phyloP scores from a whole-genome alignment of 2,888 invertebrate genomes.

The Acleris cristana region DNA sequence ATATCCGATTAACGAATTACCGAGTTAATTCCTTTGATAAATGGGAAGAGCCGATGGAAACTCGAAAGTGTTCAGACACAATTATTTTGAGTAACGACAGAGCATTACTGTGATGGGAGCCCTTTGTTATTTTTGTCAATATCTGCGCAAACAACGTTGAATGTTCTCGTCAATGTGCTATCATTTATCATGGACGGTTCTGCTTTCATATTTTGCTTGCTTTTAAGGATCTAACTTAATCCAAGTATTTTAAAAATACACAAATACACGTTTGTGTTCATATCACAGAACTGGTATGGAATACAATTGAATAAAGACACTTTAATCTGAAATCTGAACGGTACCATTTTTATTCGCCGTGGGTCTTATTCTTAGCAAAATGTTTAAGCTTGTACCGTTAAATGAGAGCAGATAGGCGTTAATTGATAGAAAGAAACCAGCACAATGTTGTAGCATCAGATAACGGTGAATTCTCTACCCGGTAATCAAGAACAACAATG shows the following conservation, averaged over 20 bases:
- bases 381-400: not conserved
- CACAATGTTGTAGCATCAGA: conserved; percentile 25
- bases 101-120: conserved; percentile 12
- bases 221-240: not conserved
- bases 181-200: conserved; percentile 17
- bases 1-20: conserved; percentile 14
- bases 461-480: conserved; percentile 33
- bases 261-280: no score
- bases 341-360: no score
- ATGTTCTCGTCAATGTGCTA: conserved; percentile 18
- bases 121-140: conserved; percentile 20
- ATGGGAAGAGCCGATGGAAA: conserved; percentile 1
- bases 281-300: no score
- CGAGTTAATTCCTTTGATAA: conserved; percentile 11
- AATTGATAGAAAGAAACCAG: conserved; percentile 24
- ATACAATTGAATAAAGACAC: no score
- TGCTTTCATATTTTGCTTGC: not conserved
- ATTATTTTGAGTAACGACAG: conserved; percentile 10
- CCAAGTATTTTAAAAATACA: not conserved
- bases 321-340: no score
- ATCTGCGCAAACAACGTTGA: conserved; percentile 14
- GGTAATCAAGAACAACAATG: conserved; percentile 30
- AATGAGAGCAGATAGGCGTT: conserved; percentile 1
- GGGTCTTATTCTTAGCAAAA: not conserved
- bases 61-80: not conserved